These are phyloP conservation scores for Cassiopea xamachana DNA, from an alignment of 30 jellyfish, hydroid and myxozoan species.

Conservation along the genomic window DNA sequence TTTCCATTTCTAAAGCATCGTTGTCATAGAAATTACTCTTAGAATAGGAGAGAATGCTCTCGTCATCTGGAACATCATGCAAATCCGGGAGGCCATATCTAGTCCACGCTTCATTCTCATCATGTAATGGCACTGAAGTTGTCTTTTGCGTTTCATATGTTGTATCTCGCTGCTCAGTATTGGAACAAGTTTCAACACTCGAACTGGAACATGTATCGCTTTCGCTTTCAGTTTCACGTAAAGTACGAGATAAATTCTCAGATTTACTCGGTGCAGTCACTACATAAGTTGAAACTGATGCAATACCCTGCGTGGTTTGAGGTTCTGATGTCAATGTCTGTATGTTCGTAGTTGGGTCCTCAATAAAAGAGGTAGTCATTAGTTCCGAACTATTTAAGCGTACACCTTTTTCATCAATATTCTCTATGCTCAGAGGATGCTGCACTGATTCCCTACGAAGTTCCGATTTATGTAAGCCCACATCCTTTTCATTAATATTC, in stretches of 20 bases:
- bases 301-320: not conserved
- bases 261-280: no score
- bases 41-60: not conserved
- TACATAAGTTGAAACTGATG: no score
- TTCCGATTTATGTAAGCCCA: not conserved
- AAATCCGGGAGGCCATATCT: not conserved
- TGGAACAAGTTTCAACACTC: not conserved
- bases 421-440: no score
- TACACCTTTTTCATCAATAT: no score
- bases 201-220: not conserved
- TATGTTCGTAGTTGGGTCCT: no score
- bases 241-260: no score
- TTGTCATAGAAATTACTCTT: slow-evolving; percentile 29
- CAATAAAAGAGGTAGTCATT: no score
- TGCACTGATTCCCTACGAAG: no score
- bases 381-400: no score
- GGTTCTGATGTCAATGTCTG: no score
- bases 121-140: not conserved
- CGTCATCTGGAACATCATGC: slow-evolving; percentile 26
- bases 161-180: not conserved
- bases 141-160: not conserved
- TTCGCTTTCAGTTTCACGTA: no score
- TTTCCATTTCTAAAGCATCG: slow-evolving; percentile 24
- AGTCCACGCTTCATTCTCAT: not conserved
- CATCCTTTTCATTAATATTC: not conserved